Evolutionary conservation across 2,113 vertebrate genomes (phyloP), one percentile per base, ranked within the genome.

Genomic region (Bambusicola thoracicus): DNA sequence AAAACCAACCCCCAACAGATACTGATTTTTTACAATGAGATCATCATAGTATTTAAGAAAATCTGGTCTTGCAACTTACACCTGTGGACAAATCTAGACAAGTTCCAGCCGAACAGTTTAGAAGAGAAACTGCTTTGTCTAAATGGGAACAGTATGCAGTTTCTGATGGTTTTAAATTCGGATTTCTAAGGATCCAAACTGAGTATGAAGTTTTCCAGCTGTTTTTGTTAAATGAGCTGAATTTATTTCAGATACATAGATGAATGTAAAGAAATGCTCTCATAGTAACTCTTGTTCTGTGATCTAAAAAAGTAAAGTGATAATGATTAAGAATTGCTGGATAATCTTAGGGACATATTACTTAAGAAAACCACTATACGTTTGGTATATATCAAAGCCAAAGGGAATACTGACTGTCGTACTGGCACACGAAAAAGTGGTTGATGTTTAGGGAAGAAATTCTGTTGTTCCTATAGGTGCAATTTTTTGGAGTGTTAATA

Each of bases 51-150:
- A 53, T 25, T 70, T 62, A 22, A 81, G 91, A 93, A 91, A 81
- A 92, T 90, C 94, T 91, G 68, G 78, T 93, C 79, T 82, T 94
- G 80, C 88, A 92, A 82, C 92, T 95, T 95, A 74, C 2, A 62
- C 77, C 73, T 80, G 55, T 90, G 68, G 74, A 82, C 86, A 90
- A 92, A 92, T 92, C 81, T 75, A 78, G 72, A 74, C 93, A 94
- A 94, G 92, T 85, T 92, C 85, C 51, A 89, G 62, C 43, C 67
- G 73, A 92, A 67, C 59, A 43, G 56, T 88, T 91, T 40, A 81
- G 72, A 89, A 84, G 58, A 84, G 65, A 53, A 73, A 67, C 58
- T 90, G 41, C 62, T 91, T 91, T 93, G 38, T 75, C 44, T 92
- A 53, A 48, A 74, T 36, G 18, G 68, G 62, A 53, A 67, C 40